Conservation (phyloP, 2,888 invertebrate species). For the Gortyna flavago region DNA sequence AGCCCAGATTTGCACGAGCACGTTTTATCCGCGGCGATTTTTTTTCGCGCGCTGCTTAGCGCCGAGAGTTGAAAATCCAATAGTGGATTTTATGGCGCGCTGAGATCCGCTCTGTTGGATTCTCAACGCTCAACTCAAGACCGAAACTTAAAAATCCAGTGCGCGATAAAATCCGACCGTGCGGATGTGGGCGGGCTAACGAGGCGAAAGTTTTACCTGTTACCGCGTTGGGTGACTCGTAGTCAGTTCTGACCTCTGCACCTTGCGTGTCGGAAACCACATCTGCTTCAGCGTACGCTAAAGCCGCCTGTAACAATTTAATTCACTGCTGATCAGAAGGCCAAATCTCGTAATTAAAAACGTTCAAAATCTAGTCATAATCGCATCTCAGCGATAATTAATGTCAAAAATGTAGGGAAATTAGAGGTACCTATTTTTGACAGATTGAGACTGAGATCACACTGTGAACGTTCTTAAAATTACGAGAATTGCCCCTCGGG, state of each 20-base stretch:
- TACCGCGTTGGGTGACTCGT: neutral
- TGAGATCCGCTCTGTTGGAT: too few species aligned
- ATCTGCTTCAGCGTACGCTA: neutral
- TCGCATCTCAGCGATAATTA: neutral
- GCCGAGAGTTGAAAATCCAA: too few species aligned
- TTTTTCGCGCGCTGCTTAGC: too few species aligned
- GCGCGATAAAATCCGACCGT: neutral
- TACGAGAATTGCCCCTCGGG: too few species aligned
- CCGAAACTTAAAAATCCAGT: neutral
- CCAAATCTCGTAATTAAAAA: neutral
- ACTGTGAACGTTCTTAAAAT: too few species aligned
- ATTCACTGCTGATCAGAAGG: neutral
- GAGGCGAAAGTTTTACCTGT: neutral
- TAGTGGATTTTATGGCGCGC: too few species aligned
- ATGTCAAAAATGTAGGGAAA: neutral
- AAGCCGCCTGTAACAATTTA: conserved; percentile 25
- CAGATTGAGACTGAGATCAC: neutral
- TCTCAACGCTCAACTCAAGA: neutral
- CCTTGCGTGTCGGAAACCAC: neutral
- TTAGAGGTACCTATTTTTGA: neutral
- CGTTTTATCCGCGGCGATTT: too few species aligned
- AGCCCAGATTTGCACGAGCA: too few species aligned
- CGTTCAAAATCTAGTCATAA: neutral
- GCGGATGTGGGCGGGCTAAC: neutral
- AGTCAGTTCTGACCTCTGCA: neutral